Conservation (phyloP, 1,140 invertebrate genomes). For the Papilio machaon region DNA sequence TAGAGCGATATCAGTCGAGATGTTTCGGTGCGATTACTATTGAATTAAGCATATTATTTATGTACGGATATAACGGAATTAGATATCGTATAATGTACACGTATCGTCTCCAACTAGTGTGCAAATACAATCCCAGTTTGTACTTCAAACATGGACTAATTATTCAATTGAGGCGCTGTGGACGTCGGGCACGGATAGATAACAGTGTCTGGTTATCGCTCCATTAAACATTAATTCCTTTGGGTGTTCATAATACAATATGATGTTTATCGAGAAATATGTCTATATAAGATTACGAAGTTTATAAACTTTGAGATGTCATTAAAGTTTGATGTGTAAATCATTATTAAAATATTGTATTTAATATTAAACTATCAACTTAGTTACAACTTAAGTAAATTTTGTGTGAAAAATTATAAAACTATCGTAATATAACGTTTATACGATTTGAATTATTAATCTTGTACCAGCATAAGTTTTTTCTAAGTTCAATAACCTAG, state of each 20-base stretch:
- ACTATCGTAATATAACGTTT: no score
- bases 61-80: slow-evolving; percentile 25
- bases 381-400: not conserved
- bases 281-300: not conserved
- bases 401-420: no score
- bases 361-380: not conserved
- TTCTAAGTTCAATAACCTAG: no score
- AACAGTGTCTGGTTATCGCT: slow-evolving; percentile 8
- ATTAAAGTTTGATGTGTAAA: no score
- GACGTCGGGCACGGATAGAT: not conserved
- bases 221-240: slow-evolving; percentile 33
- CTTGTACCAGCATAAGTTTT: not conserved
- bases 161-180: slow-evolving; percentile 56
- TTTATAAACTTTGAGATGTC: not conserved
- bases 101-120: slow-evolving; percentile 41
- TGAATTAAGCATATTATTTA: not conserved
- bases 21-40: not conserved
- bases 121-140: slow-evolving; percentile 55
- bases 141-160: slow-evolving; percentile 65
- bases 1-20: not conserved
- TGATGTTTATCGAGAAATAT: not conserved
- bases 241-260: slow-evolving; percentile 2
- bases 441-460: no score
- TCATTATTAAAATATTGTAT: no score
- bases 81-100: not conserved